phyloP scores from a whole-genome alignment of 2,888 invertebrate species.

The Synanthedon andrenaeformis region DNA sequence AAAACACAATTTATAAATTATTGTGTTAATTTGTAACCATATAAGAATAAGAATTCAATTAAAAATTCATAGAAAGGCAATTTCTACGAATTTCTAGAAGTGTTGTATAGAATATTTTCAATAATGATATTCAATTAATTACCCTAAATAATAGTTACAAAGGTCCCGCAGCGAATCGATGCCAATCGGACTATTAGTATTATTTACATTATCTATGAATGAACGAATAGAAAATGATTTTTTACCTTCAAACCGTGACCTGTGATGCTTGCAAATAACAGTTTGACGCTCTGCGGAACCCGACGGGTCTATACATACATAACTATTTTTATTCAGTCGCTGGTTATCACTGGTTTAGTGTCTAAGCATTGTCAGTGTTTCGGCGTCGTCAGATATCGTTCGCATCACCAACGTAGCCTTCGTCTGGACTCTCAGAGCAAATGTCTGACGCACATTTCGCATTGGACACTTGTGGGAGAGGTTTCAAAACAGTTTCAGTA shows the following conservation, averaged over 20 bases:
- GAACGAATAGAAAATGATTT: too few relatives aligned
- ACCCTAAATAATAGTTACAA: not conserved
- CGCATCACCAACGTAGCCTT: constrained; percentile 87
- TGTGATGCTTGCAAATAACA: too few relatives aligned
- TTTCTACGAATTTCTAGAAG: too few relatives aligned
- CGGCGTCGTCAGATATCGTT: constrained; percentile 77
- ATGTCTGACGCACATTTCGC: constrained; percentile 64
- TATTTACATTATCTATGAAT: not conserved
- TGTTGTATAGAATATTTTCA: not conserved
- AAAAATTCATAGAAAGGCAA: too few relatives aligned
- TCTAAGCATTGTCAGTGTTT: constrained; percentile 52
- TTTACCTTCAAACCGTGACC: too few relatives aligned
- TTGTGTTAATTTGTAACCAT: too few relatives aligned
- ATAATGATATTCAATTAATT: not conserved
- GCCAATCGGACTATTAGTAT: not conserved
- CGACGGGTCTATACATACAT: constrained; percentile 22
- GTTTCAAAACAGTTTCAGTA: constrained; percentile 50
- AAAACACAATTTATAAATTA: too few relatives aligned
- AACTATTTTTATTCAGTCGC: constrained; percentile 60
- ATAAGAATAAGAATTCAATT: too few relatives aligned
- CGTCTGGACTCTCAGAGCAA: constrained; percentile 85
- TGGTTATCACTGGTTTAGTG: constrained; percentile 60
- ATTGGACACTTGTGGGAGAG: constrained; percentile 54
- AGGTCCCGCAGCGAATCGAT: not conserved
- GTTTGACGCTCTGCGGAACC: not conserved